Base-by-base conservation (phyloP, 2,888 invertebrate species). In the Drosophila stalkeri region DNA sequence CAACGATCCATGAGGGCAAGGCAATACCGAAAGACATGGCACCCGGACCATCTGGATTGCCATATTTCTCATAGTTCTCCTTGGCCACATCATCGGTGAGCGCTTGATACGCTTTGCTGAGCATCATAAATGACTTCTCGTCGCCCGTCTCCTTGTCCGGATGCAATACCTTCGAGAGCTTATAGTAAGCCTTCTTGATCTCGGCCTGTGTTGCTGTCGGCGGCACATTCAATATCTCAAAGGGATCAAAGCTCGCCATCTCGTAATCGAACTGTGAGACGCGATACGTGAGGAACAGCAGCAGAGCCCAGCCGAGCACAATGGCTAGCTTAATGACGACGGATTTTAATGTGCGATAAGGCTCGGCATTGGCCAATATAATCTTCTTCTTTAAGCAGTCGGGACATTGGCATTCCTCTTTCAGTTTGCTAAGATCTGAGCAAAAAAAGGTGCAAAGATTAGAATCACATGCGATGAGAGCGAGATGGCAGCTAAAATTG, bases 21-120 rank as follows among this genome's bases (percentile, higher is more conserved):
- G 99, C 99, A 92, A 99, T 99, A 68, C 99, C 99, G 95, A 99
- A 99, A 88, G 98, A 98, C 96, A 99, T 99, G 31, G 99, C 99
- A 76, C 99, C 99, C 0, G 99, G 99, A 4, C 99, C 99, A 94
- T 99, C 99, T 1, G 99, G 99, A 94, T 99, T 99, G 27, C 99
- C 99, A 95, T 99, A 99, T 92, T 98, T 98, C 92, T 99, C 99
- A 98, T 99, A 99, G 94, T 99, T 99, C 92, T 97, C 96, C 77
- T 98, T 95, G 3, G 99, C 97, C 92, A 99, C 98, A 81, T 99
- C 99, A 94, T 99, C 99, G 66, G 99, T 99, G 72, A 99, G 94
- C 20, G 99, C 99, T 94, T 96, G 96, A 92, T 96, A 96, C 60
- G 96, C 96, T 95, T 99, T 99, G 9, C 99, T 98, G 54, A 99